Evolutionary conservation across 2,113 vertebrate species (phyloP), one percentile per base, ranked within the genome.

Genomic region (Nycticryphes semicollaris): DNA sequence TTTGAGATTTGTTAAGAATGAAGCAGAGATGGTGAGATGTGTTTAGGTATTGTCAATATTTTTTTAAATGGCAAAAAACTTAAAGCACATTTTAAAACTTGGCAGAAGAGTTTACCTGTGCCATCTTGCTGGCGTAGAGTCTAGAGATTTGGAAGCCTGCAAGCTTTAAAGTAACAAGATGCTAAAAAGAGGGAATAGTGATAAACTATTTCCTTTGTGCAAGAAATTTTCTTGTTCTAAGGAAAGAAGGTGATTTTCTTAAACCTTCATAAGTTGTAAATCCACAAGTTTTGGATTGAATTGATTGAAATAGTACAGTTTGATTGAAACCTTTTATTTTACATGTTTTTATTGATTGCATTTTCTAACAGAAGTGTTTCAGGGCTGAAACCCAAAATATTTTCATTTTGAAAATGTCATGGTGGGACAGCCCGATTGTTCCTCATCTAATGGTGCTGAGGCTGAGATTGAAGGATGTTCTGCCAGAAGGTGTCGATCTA

Each of bases 401-500:
- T 70, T 74, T 60, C 16, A 6, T 43, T 83, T 66, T 45, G 59
- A 77, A 77, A 66, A 60, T 16, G 18, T 66, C 2, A 3, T 5
- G 6, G 64, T 68, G 75, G 43, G 17, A 20, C 62, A 82, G n/a
- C 12, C 19, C 1, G 3, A 43, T 11, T 74, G 9, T 74, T 89
- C 45, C 41, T 78, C 10, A 4, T 74, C 5, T 70, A 20, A 9
- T 45, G 24, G 13, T 43, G 25, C 63, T n/a, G 30, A 37, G 54
- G 12, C n/a, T 60, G 63, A 23, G 48, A 21, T 6, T 54, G 48
- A 5, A 27, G 76, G n/a, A 20, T 45, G 39, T 43, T 79, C 96
- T 93, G 89, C 96, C 96, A 97, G 95, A 10, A 41, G 96, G 95
- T 79, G 97, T 96, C 95, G 2, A 97, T 85, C 91, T 93, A 93